Evolutionary conservation across 1,140 invertebrate genomes (phyloP).

Genomic region (Drosophila elegans): DNA sequence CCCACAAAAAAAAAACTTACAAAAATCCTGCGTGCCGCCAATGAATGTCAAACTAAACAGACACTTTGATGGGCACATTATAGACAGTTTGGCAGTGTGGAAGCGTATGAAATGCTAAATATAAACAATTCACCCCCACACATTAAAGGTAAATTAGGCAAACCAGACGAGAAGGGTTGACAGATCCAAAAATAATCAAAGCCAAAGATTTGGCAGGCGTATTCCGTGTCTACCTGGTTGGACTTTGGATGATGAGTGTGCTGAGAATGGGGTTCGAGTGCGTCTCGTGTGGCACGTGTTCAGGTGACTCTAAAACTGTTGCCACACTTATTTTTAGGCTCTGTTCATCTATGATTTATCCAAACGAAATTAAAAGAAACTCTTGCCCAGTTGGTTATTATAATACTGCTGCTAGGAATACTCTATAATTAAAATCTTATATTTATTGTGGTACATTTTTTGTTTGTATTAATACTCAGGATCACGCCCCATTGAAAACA

Average conservation of each 20-base stretch:
- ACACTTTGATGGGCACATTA: conserved; percentile 57
- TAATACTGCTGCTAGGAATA: too few species aligned
- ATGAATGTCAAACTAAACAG: conserved; percentile 52
- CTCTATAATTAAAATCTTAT: too few species aligned
- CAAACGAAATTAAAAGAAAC: neutral
- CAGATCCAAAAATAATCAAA: conserved; percentile 62
- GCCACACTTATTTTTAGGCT: conserved; percentile 51
- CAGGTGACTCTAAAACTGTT: conserved; percentile 36
- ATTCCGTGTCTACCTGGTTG: conserved; percentile 40
- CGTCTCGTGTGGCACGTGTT: conserved; percentile 71
- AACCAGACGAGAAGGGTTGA: conserved; percentile 31
- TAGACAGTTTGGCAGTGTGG: conserved; percentile 53
- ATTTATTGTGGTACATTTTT: too few species aligned
- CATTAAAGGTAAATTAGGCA: conserved; percentile 47
- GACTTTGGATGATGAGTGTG: conserved; percentile 18
- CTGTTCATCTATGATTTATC: too few species aligned
- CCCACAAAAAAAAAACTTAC: conserved; percentile 1
- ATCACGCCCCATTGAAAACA: neutral
- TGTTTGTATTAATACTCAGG: too few species aligned
- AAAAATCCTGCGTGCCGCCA: conserved; percentile 31
- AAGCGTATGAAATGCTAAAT: conserved; percentile 46
- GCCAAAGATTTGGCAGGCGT: conserved; percentile 30
- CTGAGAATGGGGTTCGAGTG: neutral
- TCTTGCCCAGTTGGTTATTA: neutral
- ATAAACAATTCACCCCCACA: conserved; percentile 25